These are phyloP conservation scores for Hyaena hyaena DNA, from an alignment of 2,113 vertebrate genomes.

Conservation along the genomic window DNA sequence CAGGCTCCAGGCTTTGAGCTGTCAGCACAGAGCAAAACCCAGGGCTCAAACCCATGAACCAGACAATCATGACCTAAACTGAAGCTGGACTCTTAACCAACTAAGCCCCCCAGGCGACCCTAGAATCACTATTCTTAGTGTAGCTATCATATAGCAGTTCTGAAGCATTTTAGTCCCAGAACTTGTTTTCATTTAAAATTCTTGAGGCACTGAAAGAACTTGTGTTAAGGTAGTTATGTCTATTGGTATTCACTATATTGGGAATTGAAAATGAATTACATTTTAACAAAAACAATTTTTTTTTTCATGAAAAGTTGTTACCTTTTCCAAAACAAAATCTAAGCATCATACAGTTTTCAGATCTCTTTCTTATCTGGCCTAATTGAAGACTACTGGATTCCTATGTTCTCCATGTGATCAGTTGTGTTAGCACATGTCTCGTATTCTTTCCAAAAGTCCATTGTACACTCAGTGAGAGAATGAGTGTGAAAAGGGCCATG, in stretches of 20 bases:
- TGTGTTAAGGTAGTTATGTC: not conserved
- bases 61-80: no score
- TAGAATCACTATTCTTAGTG: not conserved
- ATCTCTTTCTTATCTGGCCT: not conserved
- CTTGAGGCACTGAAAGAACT: not conserved
- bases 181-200: not conserved
- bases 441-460: not conserved
- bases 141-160: not conserved
- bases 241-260: constrained; percentile 10
- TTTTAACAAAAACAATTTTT: not conserved
- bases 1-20: no score
- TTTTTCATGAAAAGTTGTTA: not conserved
- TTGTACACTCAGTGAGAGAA: not conserved
- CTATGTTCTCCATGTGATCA: not conserved
- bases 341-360: not conserved
- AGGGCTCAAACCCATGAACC: no score
- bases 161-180: not conserved
- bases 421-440: not conserved
- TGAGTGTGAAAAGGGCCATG: not conserved
- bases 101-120: no score
- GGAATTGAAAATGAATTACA: not conserved
- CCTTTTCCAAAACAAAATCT: constrained; percentile 1
- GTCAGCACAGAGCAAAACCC: no score
- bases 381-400: not conserved
- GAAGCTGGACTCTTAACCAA: no score